Conservation (phyloP, 23 tunicate species). For the Aplidium turbinatum region DNA sequence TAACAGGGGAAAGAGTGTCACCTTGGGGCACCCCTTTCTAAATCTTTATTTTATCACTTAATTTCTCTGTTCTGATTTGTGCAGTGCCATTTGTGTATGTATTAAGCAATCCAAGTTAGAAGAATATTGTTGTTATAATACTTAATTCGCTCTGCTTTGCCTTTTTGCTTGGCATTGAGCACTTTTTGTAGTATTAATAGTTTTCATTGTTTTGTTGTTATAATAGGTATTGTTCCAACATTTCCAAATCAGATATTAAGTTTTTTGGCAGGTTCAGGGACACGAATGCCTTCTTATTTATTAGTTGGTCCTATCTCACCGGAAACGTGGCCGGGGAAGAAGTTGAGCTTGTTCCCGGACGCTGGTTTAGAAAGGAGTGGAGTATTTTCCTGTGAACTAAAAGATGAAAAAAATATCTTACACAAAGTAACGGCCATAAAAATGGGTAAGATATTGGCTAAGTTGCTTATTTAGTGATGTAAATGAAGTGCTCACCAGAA, state of each 20-base stretch:
- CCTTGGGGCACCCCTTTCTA: too few relatives aligned
- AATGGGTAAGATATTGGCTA: conserved; percentile 49
- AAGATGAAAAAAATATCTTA: conserved; percentile 47
- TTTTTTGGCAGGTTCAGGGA: conserved; percentile 71
- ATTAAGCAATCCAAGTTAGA: too few relatives aligned
- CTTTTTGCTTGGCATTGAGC: not conserved
- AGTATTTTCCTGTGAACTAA: conserved; percentile 71
- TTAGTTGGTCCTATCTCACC: conserved; percentile 71
- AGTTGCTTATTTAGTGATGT: too few relatives aligned
- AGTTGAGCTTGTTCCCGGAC: conserved; percentile 70
- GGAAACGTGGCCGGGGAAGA: conserved; percentile 85
- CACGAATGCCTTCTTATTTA: conserved; percentile 47
- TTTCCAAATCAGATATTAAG: not conserved
- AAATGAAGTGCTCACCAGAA: too few relatives aligned
- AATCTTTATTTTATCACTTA: too few relatives aligned
- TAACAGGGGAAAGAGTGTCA: too few relatives aligned
- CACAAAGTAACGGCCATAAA: conserved; percentile 46
- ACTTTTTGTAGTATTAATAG: not conserved
- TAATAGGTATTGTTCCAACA: too few relatives aligned
- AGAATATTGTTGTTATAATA: too few relatives aligned
- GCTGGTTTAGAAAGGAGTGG: conserved; percentile 78
- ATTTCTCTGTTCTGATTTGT: too few relatives aligned
- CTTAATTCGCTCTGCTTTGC: not conserved
- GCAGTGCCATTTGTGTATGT: too few relatives aligned
- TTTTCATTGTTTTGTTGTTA: too few relatives aligned